phyloP scores from a whole-genome alignment of 2,113 vertebrate genomes.

The Glareola pratincola region DNA sequence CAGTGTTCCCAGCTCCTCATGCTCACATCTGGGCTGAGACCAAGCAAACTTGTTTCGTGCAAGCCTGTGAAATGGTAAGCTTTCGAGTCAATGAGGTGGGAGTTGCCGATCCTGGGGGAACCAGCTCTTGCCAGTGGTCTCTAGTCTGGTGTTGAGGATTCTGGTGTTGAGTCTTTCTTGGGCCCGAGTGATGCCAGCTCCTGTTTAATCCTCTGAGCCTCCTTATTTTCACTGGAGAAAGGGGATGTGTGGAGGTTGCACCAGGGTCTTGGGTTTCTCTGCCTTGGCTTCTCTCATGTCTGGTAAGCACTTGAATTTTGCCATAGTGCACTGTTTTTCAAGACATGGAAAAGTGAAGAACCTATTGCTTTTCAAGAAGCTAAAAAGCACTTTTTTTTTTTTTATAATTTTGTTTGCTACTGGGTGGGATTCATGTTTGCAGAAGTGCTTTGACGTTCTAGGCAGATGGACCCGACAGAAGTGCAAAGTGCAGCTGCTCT shows the following conservation, averaged over 20 bases:
- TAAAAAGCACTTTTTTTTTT: background rate
- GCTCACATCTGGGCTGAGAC: background rate
- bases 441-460: background rate
- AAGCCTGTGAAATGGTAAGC: fast-evolving
- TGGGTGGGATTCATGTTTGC: background rate
- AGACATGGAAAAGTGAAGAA: background rate
- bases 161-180: background rate
- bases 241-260: background rate
- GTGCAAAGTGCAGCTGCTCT: background rate
- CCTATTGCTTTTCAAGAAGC: background rate
- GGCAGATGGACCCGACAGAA: background rate
- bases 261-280: background rate
- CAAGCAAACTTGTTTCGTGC: background rate
- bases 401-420: background rate
- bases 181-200: background rate
- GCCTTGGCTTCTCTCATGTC: fast-evolving
- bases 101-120: background rate
- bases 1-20: background rate
- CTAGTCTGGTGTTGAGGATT: background rate
- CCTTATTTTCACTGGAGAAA: background rate
- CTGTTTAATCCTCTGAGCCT: background rate
- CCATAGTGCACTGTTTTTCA: fast-evolving
- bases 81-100: background rate
- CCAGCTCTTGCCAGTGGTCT: background rate
- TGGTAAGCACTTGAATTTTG: background rate